Evolutionary conservation across 1,140 invertebrate genomes (phyloP), one percentile per base, ranked within the genome.

Genomic region (Orussus abietinus): DNA sequence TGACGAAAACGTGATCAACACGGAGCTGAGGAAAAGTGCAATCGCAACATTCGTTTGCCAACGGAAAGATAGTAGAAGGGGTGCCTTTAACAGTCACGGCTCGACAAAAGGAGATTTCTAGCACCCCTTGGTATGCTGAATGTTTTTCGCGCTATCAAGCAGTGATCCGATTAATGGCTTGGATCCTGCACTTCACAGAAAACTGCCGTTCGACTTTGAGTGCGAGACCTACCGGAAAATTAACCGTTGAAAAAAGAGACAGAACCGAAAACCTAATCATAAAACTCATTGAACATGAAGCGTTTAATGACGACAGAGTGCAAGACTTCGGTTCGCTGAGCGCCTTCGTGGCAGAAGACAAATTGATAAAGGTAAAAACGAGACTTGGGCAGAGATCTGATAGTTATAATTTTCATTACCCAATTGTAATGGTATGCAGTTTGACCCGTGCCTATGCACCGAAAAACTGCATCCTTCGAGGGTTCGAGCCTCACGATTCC

Each of bases 351-450:
- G n/a, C n/a, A n/a, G n/a, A n/a, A n/a, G n/a, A n/a, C n/a, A n/a
- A n/a, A n/a, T n/a, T n/a, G n/a, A n/a, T n/a, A n/a, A 36, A 19
- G 31, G 52, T 11, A 31, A 39, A 25, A 18, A 48, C 10, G 31
- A 19, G 4, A 17, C 45, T 12, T 20, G 12, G 12, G 11, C 30
- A 42, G n/a, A 15, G 51, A 44, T 17, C 34, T 33, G 49, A 46
- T 31, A 14, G 4, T 12, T 20, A 20, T 38, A n/a, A 17, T 13
- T 55, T 46, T 15, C 29, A 43, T 25, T 46, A 35, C 39, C 56
- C 53, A 10, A 37, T 48, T 12, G 20, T 61, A 10, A 44, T 59
- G 21, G 41, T n/a, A n/a, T n/a, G n/a, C n/a, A n/a, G n/a, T n/a
- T n/a, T n/a, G n/a, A n/a, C n/a, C n/a, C n/a, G n/a, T n/a, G n/a